A percentile compares a stretch with the other conserved stretches of the same genome.
These are phyloP conservation scores for Pontoporia blainvillei DNA, from an alignment of 2,113 vertebrate species.

Conservation along the genomic window DNA sequence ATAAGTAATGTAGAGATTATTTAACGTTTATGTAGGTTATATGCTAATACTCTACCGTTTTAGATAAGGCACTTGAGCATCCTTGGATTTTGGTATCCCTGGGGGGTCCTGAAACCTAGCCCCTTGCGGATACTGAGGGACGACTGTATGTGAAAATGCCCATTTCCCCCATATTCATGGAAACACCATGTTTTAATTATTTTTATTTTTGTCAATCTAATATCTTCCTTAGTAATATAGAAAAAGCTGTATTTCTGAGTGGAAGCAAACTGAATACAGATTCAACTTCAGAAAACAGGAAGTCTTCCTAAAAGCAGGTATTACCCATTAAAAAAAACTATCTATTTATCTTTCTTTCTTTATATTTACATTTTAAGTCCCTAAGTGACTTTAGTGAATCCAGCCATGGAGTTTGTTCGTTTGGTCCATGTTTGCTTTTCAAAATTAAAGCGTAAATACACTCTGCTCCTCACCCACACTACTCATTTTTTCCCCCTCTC, in stretches of 20 bases:
- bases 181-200: background rate
- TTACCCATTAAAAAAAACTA: background rate
- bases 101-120: too few relatives aligned
- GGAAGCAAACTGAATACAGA: background rate
- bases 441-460: background rate
- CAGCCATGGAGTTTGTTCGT: background rate
- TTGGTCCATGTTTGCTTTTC: background rate
- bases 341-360: too few relatives aligned
- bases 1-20: too few relatives aligned
- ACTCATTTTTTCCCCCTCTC: background rate
- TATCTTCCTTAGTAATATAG: background rate
- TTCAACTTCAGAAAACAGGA: background rate
- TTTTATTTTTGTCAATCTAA: background rate
- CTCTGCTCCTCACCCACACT: rapidly evolving
- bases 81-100: too few relatives aligned
- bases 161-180: background rate
- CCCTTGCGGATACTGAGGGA: too few relatives aligned
- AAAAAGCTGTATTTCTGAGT: background rate
- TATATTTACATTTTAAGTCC: background rate
- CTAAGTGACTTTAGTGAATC: background rate
- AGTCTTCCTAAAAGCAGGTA: background rate
- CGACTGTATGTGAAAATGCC: background rate
- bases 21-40: too few relatives aligned
- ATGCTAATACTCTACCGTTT: too few relatives aligned
- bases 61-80: too few relatives aligned